Evolutionary conservation across 2,113 vertebrate genomes (phyloP).

Genomic region (Crypturellus undulatus): DNA sequence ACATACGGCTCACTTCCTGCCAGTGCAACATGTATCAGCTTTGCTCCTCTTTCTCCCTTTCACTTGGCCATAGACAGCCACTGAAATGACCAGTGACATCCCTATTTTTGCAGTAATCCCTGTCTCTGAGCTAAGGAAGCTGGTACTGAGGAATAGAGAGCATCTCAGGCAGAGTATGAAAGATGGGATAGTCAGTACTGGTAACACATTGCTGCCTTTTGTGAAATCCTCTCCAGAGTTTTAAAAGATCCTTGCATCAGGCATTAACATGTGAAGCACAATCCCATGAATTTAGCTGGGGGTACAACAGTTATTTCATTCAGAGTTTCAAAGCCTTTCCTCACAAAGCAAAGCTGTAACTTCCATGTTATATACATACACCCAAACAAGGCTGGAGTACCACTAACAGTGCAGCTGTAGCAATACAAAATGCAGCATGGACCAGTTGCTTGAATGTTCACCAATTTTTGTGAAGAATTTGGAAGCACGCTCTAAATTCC

Average conservation of each 20-base stretch:
- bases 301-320: not conserved
- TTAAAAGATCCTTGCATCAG: not conserved
- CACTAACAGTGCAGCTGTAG: not conserved
- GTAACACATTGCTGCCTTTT: not conserved
- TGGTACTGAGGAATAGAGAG: not conserved
- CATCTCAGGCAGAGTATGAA: not conserved
- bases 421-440: not conserved
- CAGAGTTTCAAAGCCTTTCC: not conserved
- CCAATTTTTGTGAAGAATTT: not conserved
- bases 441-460: not conserved
- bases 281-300: not conserved
- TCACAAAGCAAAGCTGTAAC: not conserved
- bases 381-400: not conserved
- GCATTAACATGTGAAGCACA: not conserved
- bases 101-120: not conserved
- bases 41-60: not conserved
- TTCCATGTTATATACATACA: accelerated
- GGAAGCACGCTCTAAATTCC: not conserved
- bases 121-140: not conserved
- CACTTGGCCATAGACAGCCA: not conserved
- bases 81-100: not conserved
- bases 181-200: not conserved
- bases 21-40: not conserved
- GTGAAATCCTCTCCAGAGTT: not conserved
- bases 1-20: not conserved